Evolutionary conservation across 2,113 vertebrate species (phyloP).

Genomic region (Antigone vipio): DNA sequence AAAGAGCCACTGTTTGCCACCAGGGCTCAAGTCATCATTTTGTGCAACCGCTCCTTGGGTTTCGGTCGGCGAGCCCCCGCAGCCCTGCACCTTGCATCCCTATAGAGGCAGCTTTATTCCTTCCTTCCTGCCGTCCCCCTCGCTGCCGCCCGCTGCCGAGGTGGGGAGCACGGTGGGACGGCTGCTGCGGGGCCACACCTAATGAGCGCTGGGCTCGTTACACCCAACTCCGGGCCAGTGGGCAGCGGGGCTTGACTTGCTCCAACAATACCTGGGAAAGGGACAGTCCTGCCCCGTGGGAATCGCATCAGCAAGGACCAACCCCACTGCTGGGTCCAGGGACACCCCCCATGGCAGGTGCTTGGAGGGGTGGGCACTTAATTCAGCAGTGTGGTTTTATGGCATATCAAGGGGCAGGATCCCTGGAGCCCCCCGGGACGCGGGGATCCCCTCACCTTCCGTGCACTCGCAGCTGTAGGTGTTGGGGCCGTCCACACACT

Average conservation of each 20-base stretch:
- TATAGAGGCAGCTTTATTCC: conserved; percentile 66
- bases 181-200: conserved; percentile 41
- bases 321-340: rapidly evolving
- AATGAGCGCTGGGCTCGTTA: not conserved
- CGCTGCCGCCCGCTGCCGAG: not conserved
- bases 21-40: conserved; percentile 59
- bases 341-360: not conserved
- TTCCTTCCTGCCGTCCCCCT: conserved; percentile 58
- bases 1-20: conserved; percentile 71
- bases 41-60: conserved; percentile 58
- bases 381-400: rapidly evolving
- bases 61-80: conserved; percentile 36
- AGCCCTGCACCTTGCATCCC: conserved; percentile 54
- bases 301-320: not conserved
- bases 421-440: rapidly evolving
- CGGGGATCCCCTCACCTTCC: conserved; percentile 78
- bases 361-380: not conserved
- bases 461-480: conserved; percentile 92
- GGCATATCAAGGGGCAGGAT: not conserved
- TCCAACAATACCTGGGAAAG: rapidly evolving
- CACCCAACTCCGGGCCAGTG: not conserved
- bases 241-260: not conserved
- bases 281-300: not conserved
- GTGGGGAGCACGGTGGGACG: not conserved
- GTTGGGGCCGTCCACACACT: conserved; percentile 90